Evolutionary conservation across 2,888 invertebrate genomes (phyloP), one percentile per base, ranked within the genome.

Genomic region (Steromphala cineraria): DNA sequence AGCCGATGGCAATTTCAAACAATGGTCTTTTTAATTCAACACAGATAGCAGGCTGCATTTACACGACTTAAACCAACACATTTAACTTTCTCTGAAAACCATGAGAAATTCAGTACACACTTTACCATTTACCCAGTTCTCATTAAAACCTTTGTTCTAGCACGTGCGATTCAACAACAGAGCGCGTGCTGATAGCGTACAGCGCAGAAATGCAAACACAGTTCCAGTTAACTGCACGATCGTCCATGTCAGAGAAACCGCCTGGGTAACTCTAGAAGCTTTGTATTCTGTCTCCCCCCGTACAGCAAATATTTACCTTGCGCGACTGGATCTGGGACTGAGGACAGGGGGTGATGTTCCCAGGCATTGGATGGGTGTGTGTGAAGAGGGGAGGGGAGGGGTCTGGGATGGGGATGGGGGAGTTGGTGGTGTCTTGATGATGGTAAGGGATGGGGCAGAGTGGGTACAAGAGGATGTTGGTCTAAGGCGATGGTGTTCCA

Each of bases 141-240:
- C 62, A 62, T 62, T 62, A 62, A 62, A 62, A 4, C 62, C 62
- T 62, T 62, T 62, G 62, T 62, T 24, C 62, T 62, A 62, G 62
- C 62, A 62, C 62, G 62, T 62, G 62, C 62, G 28, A 8, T 24
- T 15, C 21, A 24, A 62, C 62, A 62, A 28, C 24, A 24, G 28
- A 62, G 62, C 62, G 28, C 62, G 62, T 62, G 62, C 62, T 28
- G 28, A 10, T 31, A 62, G 24, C 62, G 28, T 62, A 28, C 62
- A 28, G 62, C 62, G 62, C 15, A 62, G 62, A 28, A 62, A 62
- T 62, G n/a, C 62, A 62, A 62, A 62, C 62, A 62, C 17, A 10
- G 28, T 62, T 31, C 62, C 28, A 28, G 62, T 15, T 13, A 13
- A 28, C 28, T 31, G 62, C 28, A 28, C 24, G 62, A 28, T 31